These are phyloP conservation scores for Eleutherodactylus coqui DNA, from an alignment of 2,797 vertebrate genomes.

Conservation along the genomic window DNA sequence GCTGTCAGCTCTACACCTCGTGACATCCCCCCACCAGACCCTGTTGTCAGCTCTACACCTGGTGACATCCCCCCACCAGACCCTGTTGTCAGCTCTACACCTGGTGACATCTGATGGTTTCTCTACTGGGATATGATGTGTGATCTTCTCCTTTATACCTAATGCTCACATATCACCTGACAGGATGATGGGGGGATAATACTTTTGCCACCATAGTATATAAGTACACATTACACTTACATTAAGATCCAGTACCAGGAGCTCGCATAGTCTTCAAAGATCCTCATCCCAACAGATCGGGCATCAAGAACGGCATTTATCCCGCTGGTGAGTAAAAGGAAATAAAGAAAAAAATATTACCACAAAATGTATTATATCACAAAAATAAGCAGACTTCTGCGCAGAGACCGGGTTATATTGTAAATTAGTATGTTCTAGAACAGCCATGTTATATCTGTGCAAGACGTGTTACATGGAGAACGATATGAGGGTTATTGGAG, in stretches of 20 bases:
- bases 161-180: too few relatives aligned
- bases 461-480: conserved; percentile 14
- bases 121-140: too few relatives aligned
- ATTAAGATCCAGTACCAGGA: conserved; percentile 96
- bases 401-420: background rate
- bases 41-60: too few relatives aligned
- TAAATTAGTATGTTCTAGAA: conserved; percentile 12
- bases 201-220: too few relatives aligned
- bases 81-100: too few relatives aligned
- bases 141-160: too few relatives aligned
- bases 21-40: too few relatives aligned
- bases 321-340: conserved; percentile 76
- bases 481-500: background rate
- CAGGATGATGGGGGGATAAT: too few relatives aligned
- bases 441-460: conserved; percentile 9
- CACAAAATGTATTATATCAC: background rate
- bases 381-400: background rate
- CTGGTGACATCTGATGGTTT: too few relatives aligned
- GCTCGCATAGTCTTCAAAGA: conserved; percentile 94
- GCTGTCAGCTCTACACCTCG: too few relatives aligned
- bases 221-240: conserved; percentile 79
- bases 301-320: conserved; percentile 86
- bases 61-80: too few relatives aligned
- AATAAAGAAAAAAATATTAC: conserved; percentile 1
- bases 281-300: conserved; percentile 87